phyloP scores from a whole-genome alignment of 1,140 invertebrate species.

The Anoplolepis gracilipes region DNA sequence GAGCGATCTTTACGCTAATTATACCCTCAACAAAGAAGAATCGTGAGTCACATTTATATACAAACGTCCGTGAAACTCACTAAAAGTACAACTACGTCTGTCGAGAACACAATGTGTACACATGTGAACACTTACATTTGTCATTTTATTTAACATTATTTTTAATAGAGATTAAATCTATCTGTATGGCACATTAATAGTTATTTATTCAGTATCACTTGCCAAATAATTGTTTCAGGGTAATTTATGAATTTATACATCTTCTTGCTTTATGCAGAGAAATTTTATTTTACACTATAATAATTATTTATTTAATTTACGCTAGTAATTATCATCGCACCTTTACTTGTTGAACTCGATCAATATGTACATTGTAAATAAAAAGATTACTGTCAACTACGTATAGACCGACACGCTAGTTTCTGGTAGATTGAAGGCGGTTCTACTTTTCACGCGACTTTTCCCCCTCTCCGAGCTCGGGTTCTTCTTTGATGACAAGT shows the following conservation, averaged over 20 bases:
- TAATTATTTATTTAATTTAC: neutral
- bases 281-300: neutral
- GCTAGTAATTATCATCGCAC: neutral
- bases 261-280: neutral
- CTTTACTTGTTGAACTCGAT: neutral
- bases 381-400: neutral
- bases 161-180: neutral
- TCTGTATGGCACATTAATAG: neutral
- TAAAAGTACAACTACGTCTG: neutral
- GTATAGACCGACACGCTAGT: neutral
- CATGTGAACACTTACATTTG: no score
- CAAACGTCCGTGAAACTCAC: neutral
- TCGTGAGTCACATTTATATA: neutral
- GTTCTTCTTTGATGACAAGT: neutral
- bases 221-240: neutral
- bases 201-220: neutral
- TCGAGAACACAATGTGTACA: neutral
- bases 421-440: neutral
- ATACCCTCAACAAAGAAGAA: constrained; percentile 23
- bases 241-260: neutral
- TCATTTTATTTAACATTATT: neutral
- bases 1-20: constrained; percentile 19
- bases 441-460: neutral
- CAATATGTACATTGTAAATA: neutral
- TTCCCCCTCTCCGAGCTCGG: neutral